Evolutionary conservation across 2,797 vertebrate genomes (phyloP), one percentile per base, ranked within the genome.

Genomic region (Sebastes hubbsi): DNA sequence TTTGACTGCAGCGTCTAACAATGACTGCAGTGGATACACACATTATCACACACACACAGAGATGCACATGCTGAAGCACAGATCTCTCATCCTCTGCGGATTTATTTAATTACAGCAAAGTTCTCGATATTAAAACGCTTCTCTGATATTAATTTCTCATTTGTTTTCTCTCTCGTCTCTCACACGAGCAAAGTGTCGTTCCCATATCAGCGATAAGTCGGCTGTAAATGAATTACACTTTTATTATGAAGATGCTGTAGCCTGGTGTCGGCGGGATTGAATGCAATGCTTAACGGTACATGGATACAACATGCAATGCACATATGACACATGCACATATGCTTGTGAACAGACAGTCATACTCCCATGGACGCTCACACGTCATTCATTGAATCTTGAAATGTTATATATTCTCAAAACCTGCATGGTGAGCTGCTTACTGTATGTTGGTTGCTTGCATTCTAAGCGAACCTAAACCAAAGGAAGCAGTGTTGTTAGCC

Each of bases 61-160:
- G 3, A 58, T 29, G 13, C 58, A 16, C 58, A 2, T 22, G 49
- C 34, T 52, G 10, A 22, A 32, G 20, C 61, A 52, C 46, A 63
- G 22, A 58, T 24, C 29, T 42, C 14, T 46, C 61, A 67, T 52
- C 16, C 20, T 38, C 61, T 63, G 52, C 1, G 2, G 18, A 34
- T 68, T 76, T 36, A 80, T 78, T 71, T 77, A 79, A 86, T 81
- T 76, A 70, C 36, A 70, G 5, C 24, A 54, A 52, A 64, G n/a
- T 55, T 46, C 22, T 2, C 34, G 68, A 54, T 9, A 72, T 55
- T 55, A 56, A 83, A 83, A 63, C 4, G 2, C 25, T 22, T 59
- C 42, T 46, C 30, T 13, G 8, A 61, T 68, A 75, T 74, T 29
- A 75, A 81, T 70, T 72, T 32, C 4, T 6, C 11, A 11, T 68